Base-by-base conservation (phyloP, 2,888 invertebrate species). In the Synanthedon andrenaeformis region DNA sequence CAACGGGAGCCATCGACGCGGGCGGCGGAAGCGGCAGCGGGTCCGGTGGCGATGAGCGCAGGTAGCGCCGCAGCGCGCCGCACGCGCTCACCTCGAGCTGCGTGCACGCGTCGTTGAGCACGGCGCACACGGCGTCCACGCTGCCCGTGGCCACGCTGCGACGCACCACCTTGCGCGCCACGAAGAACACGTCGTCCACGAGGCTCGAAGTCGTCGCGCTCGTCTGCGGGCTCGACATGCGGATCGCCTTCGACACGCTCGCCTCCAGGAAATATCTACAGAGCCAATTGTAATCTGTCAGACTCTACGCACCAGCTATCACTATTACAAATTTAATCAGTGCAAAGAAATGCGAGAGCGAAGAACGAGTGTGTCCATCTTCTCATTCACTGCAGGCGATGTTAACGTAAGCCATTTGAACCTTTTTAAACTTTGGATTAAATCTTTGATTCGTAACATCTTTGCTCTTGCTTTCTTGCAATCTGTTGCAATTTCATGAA, bases 171-270 rank as follows among this genome's bases (percentile, higher is more conserved):
- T 99, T 99, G 67, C 97, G 93, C 3, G 98, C 92, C 61, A 99
- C 97, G 76, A 96, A 99, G 83, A 99, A 99, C 0, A 98, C 94
- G 79, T 99, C 99, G 76, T 99, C 99, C 0, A 99, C 95, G 89
- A 99, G 93, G 62, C 96, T 97, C 3, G 97, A 97, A 1, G 93
- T 93, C 61, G 92, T 90, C 56, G 91, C 91, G 4, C 92, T 92
- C n/a, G 89, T 81, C 62, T 94, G 93, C 28, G 92, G 87, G 0
- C 89, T 82, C 67, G 96, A 96, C 89, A 96, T 89, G 55, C 91
- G 90, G 52, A 96, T 89, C 1, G 98, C 99, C 82, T 98, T 99
- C 51, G 92, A 90, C 0, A 98, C 94, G 68, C 96, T 98, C 79
- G 98, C 97, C 62, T 96, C 94, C 90, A 99, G 92, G 76, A 97